phyloP scores from a whole-genome alignment of 2,797 vertebrate genomes.

The Notolabrus celidotus region DNA sequence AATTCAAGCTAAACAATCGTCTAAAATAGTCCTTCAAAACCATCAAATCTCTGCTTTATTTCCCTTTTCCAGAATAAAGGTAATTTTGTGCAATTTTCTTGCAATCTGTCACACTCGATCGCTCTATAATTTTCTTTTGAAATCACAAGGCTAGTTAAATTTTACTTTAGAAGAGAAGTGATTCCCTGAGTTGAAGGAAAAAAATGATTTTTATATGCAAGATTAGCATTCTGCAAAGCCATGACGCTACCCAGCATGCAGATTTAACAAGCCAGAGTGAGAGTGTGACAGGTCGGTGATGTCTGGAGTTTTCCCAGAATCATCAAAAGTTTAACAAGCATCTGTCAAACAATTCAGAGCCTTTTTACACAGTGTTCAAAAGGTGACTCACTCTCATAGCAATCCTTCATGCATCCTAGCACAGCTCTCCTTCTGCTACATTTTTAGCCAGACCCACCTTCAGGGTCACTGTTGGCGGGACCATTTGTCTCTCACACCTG shows the following conservation, averaged over 20 bases:
- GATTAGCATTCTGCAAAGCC: conserved; percentile 11
- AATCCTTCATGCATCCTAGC: neutral
- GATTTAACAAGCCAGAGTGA: conserved; percentile 21
- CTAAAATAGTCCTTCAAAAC: neutral
- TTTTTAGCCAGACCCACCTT: neutral
- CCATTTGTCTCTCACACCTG: conserved; percentile 56
- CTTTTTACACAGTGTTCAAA: neutral
- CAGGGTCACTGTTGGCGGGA: conserved; percentile 28
- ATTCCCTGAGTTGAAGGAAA: neutral
- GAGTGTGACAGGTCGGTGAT: conserved; percentile 19
- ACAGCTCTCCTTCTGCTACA: neutral
- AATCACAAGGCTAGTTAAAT: neutral
- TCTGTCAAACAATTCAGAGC: conserved; percentile 25
- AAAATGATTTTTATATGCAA: conserved; percentile 9
- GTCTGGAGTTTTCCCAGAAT: conserved; percentile 28
- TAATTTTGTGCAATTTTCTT: neutral
- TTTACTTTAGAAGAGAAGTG: neutral
- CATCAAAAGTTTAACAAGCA: conserved; percentile 40
- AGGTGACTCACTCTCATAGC: neutral
- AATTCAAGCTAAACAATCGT: no score
- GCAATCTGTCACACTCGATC: neutral
- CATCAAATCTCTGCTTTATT: neutral
- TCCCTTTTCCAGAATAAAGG: neutral
- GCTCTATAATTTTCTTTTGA: neutral
- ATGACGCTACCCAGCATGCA: conserved; percentile 5